Conservation (phyloP, 2,113 vertebrate species). For the Sander lucioperca region DNA sequence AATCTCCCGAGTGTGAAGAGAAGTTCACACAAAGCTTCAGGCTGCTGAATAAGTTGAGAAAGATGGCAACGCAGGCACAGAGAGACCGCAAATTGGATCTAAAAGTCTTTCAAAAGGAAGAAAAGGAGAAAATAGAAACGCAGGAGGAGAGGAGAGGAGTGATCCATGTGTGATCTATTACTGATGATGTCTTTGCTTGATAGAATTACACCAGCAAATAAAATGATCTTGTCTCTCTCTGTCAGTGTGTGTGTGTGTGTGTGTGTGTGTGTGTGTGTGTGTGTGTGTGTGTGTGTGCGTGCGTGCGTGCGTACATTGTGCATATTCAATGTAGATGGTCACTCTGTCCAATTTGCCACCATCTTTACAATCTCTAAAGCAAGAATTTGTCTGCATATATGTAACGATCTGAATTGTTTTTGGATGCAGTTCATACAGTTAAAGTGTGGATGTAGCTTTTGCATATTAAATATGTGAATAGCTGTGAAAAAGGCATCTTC, state of each 20-base stretch:
- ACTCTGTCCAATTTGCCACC: background rate
- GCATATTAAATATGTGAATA: conserved; percentile 46
- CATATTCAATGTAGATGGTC: background rate
- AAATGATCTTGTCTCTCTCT: conserved; percentile 57
- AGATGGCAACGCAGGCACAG: conserved; percentile 49
- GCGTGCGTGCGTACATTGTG: conserved; percentile 2
- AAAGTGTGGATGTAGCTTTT: conserved; percentile 31
- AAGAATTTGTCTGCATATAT: conserved; percentile 23
- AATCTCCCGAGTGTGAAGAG: conserved; percentile 78
- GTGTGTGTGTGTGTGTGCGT: conserved; percentile 13
- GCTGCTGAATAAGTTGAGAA: conserved; percentile 61
- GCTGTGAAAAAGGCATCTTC: background rate
- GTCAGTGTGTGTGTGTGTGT: conserved; percentile 8
- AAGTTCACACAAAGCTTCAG: conserved; percentile 80
- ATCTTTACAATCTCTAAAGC: conserved; percentile 13
- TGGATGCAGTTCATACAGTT: conserved; percentile 23
- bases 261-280: conserved; percentile 18
- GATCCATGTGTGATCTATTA: conserved; percentile 59
- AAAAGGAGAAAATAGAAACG: conserved; percentile 33
- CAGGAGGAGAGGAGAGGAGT: conserved; percentile 22
- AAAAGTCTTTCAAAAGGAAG: conserved; percentile 57
- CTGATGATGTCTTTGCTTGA: conserved; percentile 58
- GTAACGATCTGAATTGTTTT: background rate
- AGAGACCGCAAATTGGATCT: conserved; percentile 76
- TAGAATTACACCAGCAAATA: conserved; percentile 65